A percentile compares a stretch with the other conserved stretches of the same genome.
Conservation (phyloP, 1,140 invertebrate genomes). For the Cherax destructor region DNA sequence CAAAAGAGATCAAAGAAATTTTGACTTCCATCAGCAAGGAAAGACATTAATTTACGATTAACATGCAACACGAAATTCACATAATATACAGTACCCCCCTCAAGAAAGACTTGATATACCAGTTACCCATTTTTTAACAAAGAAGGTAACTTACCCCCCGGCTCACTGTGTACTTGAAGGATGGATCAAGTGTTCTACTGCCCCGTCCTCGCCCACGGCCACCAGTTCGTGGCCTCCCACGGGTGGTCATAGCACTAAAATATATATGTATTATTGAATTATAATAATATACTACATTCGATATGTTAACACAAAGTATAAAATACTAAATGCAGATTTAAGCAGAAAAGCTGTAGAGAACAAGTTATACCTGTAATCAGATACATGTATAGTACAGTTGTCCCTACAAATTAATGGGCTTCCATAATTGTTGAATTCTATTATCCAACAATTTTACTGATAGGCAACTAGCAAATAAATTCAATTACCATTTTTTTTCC, state of each 20-base stretch:
- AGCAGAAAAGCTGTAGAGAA: no score
- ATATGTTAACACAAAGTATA: neutral
- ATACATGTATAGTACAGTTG: no score
- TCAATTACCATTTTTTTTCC: no score
- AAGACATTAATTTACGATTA: neutral
- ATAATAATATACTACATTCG: neutral
- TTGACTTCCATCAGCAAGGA: no score
- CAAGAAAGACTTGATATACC: neutral
- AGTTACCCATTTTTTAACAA: no score
- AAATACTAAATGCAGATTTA: no score
- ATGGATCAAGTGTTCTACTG: constrained; percentile 37
- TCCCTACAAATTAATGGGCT: no score
- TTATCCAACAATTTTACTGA: no score
- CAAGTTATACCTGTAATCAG: no score
- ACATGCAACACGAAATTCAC: neutral
- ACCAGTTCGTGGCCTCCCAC: constrained; percentile 32
- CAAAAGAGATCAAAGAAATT: no score
- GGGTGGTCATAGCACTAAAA: constrained; percentile 17
- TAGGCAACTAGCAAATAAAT: no score
- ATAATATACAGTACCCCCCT: neutral
- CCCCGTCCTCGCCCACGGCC: constrained; percentile 39
- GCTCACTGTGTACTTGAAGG: constrained; percentile 58
- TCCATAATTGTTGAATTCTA: no score
- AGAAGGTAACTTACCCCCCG: constrained; percentile 4
- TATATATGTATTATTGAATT: neutral